These are phyloP conservation scores for Pterostichus niger DNA, from an alignment of 2,888 invertebrate genomes.

Conservation along the genomic window DNA sequence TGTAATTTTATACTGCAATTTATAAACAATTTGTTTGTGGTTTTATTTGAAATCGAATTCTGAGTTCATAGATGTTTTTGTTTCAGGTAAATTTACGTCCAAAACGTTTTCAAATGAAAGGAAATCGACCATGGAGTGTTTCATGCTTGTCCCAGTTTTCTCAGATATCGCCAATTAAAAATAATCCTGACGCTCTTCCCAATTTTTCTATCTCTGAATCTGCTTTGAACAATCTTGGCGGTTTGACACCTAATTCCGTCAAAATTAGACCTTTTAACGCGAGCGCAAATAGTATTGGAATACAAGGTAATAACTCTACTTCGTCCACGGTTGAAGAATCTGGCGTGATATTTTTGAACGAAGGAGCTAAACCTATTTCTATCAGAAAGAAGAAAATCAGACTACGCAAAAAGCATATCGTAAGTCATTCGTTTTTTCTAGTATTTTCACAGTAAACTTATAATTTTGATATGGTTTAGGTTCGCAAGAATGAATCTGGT, in stretches of 20 bases:
- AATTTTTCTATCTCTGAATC: constrained; percentile 94
- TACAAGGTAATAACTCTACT: constrained; percentile 77
- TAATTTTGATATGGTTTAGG: constrained; percentile 71
- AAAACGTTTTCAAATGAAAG: constrained; percentile 79
- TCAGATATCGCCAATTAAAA: constrained; percentile 75
- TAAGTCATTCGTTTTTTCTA: constrained; percentile 17
- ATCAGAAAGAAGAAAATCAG: constrained; percentile 69
- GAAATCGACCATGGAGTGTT: constrained; percentile 91
- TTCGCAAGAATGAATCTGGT: constrained; percentile 80
- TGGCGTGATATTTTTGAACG: constrained; percentile 77
- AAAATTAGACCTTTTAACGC: constrained; percentile 71
- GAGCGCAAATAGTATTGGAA: constrained; percentile 72
- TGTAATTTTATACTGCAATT: background rate
- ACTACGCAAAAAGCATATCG: constrained; percentile 58
- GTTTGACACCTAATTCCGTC: constrained; percentile 75
- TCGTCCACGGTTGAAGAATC: constrained; percentile 80
- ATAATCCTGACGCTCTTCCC: constrained; percentile 69
- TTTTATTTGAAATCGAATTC: constrained; percentile 9
- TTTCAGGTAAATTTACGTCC: constrained; percentile 82
- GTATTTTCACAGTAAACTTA: constrained; percentile 31
- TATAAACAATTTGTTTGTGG: background rate
- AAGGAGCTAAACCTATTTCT: constrained; percentile 77
- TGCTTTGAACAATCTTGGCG: constrained; percentile 86
- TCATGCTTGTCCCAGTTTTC: constrained; percentile 89
- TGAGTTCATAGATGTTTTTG: background rate